Evolutionary conservation across 2,888 invertebrate species (phyloP), one percentile per base, ranked within the genome.

Genomic region (Heliothis peltigera): DNA sequence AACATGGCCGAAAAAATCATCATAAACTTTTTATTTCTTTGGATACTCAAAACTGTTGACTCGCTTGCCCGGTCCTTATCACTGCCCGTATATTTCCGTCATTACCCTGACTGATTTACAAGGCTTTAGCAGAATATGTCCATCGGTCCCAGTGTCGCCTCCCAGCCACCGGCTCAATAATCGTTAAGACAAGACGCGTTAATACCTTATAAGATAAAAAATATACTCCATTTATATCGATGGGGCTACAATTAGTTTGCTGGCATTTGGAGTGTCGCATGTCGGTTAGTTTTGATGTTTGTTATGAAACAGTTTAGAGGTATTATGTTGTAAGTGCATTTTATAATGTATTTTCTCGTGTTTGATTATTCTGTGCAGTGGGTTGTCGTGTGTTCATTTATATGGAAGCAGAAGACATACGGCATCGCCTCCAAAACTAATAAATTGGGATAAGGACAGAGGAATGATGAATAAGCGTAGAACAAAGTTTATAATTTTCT

Each of bases 121-220:
- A 83, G 86, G 86, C 90, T 89, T 86, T 86, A 86, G 87, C 88
- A 85, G 86, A 85, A 86, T 86, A 84, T 82, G 86, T 86, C 84
- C 80, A 79, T 75, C 77, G 80, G 66, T 64, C 77, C 82, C 87
- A 84, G 80, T 78, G 85, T 83, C 82, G 81, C 82, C 84, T 79
- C 79, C 83, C 80, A 84, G 89, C 88, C 89, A 88, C 88, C 84
- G 89, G 80, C 85, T 83, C 90, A 89, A 92, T 92, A 91, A 91
- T 91, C 92, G 91, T 92, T 92, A 92, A 92, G 90, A 89, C 89
- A 90, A 91, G 88, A 71, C 85, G 85, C 86, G 87, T 90, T 90
- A 89, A 90, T 90, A 88, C 87, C 85, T 85, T 87, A 84, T 75
- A 69, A 81, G 84, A 84, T 85, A 83, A 83, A 86, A 84, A 81